Base-by-base conservation (phyloP, 2,797 vertebrate species). In the Scleropages formosus region DNA sequence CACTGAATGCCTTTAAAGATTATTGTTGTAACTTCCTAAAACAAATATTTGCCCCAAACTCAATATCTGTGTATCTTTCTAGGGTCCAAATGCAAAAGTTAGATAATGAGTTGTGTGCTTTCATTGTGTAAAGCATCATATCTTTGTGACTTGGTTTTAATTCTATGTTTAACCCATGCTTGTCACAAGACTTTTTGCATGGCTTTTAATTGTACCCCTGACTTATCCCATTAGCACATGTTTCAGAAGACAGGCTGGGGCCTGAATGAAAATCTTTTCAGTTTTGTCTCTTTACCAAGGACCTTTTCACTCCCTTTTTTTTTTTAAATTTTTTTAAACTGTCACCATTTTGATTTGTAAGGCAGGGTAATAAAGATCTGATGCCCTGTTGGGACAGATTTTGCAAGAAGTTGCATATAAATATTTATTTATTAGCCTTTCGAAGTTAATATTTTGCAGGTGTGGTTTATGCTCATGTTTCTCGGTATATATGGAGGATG, bases 131-230 rank as follows among this genome's bases (percentile, higher is more conserved):
- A 39, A 39, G 53, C 2, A 44, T 44, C 3, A n/a, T 47, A 64
- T 18, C 13, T 26, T 62, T 39, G 8, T 49, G 31, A 4, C 8
- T 39, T 12, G 6, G 27, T 18, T 59, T 27, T 8, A 26, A 51
- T 3, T 15, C 22, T 20, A 8, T 18, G 20, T 24, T 62, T 8
- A 76, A 77, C 85, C 85, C 80, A 84, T 88, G 85, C 78, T 12
- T 75, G 85, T 91, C 91, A 91, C 85, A 85, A 86, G 89, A 87
- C 87, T 16, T 74, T 22, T 81, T 75, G 73, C 59, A 77, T 81
- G 68, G 75, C 58, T 84, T 77, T 83, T 91, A 85, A 78, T 78
- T 49, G 49, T 6, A 16, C 26, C 47, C 83, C 79, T 84, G 78
- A 78, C 76, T 27, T 65, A n/a, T 53, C 80, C 81, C 72, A 85